phyloP scores from a whole-genome alignment of 2,888 invertebrate genomes.

The Dryobota labecula region DNA sequence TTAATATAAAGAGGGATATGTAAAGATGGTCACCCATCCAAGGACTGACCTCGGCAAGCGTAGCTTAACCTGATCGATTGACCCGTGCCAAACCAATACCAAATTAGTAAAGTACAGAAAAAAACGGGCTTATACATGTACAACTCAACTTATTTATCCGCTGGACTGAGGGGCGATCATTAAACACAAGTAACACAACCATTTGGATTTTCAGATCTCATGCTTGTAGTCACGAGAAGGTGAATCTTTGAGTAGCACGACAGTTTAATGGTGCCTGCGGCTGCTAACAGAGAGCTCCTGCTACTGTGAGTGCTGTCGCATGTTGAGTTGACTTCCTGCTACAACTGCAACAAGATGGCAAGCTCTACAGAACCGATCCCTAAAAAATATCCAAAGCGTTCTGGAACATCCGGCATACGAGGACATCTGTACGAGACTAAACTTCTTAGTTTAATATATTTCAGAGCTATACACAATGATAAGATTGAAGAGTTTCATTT shows the following conservation, averaged over 20 bases:
- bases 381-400: constrained; percentile 14
- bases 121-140: too few species aligned
- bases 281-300: too few species aligned
- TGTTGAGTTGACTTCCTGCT: neutral
- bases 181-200: neutral
- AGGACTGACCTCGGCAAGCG: too few species aligned
- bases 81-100: neutral
- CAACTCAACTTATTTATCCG: too few species aligned
- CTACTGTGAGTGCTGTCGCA: too few species aligned
- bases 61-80: neutral
- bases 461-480: constrained; percentile 34
- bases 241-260: neutral
- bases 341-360: constrained; percentile 1
- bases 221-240: neutral
- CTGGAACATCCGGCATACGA: constrained; percentile 41
- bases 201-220: neutral
- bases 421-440: constrained; percentile 59
- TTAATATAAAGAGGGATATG: too few species aligned
- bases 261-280: neutral
- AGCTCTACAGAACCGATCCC: neutral
- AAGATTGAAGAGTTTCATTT: constrained; percentile 48
- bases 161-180: too few species aligned
- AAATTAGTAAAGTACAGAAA: neutral
- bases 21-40: neutral
- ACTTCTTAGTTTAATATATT: constrained; percentile 54